Evolutionary conservation across 2,888 invertebrate species (phyloP).

Genomic region (Epinotia brunnichana): DNA sequence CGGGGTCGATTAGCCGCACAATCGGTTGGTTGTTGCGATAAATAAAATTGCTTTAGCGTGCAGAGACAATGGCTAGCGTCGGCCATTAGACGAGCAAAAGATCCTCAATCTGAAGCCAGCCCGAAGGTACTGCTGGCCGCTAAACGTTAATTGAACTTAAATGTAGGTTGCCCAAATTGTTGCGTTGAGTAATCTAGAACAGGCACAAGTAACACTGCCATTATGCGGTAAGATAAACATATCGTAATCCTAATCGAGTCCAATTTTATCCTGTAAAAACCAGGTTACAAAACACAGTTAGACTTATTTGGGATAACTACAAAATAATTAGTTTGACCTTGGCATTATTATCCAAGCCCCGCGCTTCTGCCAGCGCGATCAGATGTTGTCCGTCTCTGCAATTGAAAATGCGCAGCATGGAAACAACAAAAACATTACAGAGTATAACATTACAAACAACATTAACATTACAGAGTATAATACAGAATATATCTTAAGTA

Average conservation of each 20-base stretch:
- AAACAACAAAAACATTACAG: neutral
- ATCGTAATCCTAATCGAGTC: constrained; percentile 2
- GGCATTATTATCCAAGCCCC: constrained; percentile 20
- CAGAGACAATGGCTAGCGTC: constrained; percentile 65
- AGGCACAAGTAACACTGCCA: neutral
- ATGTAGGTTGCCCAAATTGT: constrained; percentile 21
- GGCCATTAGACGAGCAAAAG: constrained; percentile 56
- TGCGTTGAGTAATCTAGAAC: constrained; percentile 15
- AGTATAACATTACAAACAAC: neutral
- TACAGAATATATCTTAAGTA: no score
- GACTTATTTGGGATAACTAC: constrained; percentile 20
- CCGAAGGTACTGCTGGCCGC: constrained; percentile 40
- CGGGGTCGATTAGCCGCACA: constrained; percentile 67
- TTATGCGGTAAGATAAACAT: neutral
- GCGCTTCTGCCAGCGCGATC: neutral
- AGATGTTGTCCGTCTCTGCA: neutral
- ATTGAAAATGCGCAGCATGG: neutral
- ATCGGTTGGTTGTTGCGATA: constrained; percentile 63
- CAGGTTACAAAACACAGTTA: constrained; percentile 31
- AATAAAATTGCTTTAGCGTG: constrained; percentile 60
- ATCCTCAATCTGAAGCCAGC: constrained; percentile 55
- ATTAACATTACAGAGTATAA: no score
- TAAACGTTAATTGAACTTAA: constrained; percentile 46
- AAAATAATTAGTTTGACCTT: constrained; percentile 43
- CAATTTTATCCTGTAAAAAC: constrained; percentile 5